Conservation (phyloP, 2,113 vertebrate genomes). For the Nothoprocta perdicaria region DNA sequence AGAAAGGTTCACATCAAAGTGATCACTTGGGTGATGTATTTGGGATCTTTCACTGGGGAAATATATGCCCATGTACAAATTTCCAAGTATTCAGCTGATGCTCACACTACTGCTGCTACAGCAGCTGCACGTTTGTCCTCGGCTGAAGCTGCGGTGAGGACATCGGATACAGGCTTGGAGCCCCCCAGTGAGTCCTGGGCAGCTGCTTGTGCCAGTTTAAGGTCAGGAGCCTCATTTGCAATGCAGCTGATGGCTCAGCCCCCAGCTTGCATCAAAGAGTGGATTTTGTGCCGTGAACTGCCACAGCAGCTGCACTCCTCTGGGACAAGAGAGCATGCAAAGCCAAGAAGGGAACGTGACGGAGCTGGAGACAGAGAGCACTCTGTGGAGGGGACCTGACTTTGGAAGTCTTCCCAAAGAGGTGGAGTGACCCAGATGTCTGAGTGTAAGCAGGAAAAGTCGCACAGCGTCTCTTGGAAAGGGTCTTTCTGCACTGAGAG, state of each 20-base stretch:
- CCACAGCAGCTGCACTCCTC: not conserved
- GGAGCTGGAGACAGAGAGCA: constrained; percentile 8
- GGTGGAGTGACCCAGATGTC: not conserved
- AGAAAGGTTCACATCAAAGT: accelerated
- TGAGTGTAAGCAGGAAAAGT: not conserved
- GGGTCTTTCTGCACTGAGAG: not conserved
- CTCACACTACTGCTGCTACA: not conserved
- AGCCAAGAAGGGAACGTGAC: constrained; percentile 13
- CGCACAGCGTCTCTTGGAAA: not conserved
- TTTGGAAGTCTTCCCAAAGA: constrained; percentile 8
- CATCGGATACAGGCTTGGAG: not conserved
- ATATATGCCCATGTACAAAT: not conserved
- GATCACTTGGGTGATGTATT: accelerated
- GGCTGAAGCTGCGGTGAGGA: not conserved
- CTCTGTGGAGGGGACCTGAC: not conserved
- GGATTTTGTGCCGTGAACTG: not conserved
- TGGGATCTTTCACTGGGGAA: not conserved
- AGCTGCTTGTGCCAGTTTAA: constrained; percentile 10
- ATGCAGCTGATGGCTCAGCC: constrained; percentile 19
- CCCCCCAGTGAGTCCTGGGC: not conserved
- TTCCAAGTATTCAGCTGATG: not conserved
- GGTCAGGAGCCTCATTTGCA: not conserved
- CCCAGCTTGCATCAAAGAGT: not conserved
- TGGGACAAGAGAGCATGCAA: not conserved
- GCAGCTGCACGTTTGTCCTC: accelerated